phyloP scores from a whole-genome alignment of 1,140 invertebrate species.

The Trachymyrmex septentrionalis region DNA sequence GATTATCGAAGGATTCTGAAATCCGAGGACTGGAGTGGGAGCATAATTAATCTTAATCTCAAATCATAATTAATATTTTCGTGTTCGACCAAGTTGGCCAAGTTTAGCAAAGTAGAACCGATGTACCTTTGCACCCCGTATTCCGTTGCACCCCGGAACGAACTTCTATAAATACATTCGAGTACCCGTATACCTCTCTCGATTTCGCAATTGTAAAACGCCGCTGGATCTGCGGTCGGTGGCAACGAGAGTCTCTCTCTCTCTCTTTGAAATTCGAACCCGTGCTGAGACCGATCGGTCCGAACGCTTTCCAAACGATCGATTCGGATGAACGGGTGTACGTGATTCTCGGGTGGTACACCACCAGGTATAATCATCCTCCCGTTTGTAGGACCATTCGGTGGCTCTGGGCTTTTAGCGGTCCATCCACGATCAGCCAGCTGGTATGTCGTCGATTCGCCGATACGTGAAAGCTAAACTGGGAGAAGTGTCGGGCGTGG shows the following conservation, averaged over 20 bases:
- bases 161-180: not conserved
- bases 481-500: slow-evolving; percentile 38
- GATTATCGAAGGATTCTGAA: not conserved
- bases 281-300: slow-evolving; percentile 62
- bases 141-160: not conserved
- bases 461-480: slow-evolving; percentile 67
- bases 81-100: not conserved
- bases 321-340: slow-evolving; percentile 70
- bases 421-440: slow-evolving; percentile 78
- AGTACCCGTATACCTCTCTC: not conserved
- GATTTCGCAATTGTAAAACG: slow-evolving; percentile 35
- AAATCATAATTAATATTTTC: no score
- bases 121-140: not conserved
- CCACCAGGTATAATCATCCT: slow-evolving; percentile 80
- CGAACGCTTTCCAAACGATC: slow-evolving; percentile 72
- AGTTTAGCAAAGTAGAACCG: not conserved
- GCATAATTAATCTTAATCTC: slow-evolving; percentile 23
- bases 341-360: slow-evolving; percentile 74
- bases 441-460: slow-evolving; percentile 80
- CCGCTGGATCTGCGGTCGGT: slow-evolving; percentile 19
- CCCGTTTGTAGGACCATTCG: slow-evolving; percentile 78
- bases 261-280: slow-evolving; percentile 53
- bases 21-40: not conserved
- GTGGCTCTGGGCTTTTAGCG: slow-evolving; percentile 82
- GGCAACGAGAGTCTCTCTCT: slow-evolving; percentile 38